Evolutionary conservation across 2,888 invertebrate genomes (phyloP).

Genomic region (Heliconius erato): DNA sequence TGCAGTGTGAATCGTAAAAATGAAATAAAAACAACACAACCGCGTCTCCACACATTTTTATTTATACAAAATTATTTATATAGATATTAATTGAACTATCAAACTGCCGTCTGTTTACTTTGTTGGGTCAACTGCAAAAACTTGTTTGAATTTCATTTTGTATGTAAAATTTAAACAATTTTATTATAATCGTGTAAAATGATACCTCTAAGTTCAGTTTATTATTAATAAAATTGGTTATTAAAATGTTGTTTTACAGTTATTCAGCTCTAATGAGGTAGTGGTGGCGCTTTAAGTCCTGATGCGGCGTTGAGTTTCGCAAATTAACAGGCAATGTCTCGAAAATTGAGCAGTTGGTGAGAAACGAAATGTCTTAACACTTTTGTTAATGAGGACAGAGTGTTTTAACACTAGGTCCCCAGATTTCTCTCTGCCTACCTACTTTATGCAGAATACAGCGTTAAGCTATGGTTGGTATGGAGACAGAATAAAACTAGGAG

Average conservation of each 20-base stretch:
- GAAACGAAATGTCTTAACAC: not conserved
- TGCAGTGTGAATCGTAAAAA: not conserved
- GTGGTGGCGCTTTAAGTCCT: too few species aligned
- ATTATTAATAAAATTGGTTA: not conserved
- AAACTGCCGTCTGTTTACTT: constrained; percentile 52
- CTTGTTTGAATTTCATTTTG: constrained; percentile 43
- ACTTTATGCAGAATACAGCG: too few species aligned
- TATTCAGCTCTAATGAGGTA: not conserved
- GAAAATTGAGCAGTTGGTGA: not conserved
- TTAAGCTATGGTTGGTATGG: too few species aligned
- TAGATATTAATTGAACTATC: constrained; percentile 59
- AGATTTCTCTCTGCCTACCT: not conserved
- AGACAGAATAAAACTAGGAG: too few species aligned
- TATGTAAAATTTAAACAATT: constrained; percentile 25
- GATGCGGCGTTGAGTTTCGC: not conserved
- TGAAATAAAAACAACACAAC: constrained; percentile 35
- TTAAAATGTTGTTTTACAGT: not conserved
- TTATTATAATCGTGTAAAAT: constrained; percentile 30
- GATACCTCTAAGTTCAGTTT: not conserved
- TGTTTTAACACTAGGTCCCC: not conserved
- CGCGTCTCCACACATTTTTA: constrained; percentile 52
- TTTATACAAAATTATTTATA: constrained; percentile 58
- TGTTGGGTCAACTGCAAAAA: constrained; percentile 43
- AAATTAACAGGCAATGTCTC: not conserved
- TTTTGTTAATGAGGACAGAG: not conserved